A percentile compares a stretch with the other conserved stretches of the same genome.
Conservation (phyloP, 2,113 vertebrate genomes). For the Dryoscopus gambensis region DNA sequence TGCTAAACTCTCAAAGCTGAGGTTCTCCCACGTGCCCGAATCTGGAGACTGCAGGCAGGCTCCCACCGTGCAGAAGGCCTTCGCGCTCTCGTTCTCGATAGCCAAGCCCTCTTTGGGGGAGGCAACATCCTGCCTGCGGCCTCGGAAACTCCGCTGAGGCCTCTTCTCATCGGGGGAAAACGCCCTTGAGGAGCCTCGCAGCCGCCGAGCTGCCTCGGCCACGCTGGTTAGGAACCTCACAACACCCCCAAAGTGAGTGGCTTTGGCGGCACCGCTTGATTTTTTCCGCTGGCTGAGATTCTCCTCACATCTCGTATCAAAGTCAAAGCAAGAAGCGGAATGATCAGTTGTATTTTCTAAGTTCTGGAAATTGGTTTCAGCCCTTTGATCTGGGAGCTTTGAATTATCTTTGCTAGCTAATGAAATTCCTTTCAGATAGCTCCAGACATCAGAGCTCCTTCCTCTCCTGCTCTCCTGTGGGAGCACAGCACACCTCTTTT, state of each 20-base stretch:
- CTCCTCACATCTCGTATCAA: slow-evolving; percentile 75
- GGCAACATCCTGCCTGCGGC: slow-evolving; percentile 27
- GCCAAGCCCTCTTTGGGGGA: slow-evolving; percentile 40
- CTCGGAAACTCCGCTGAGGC: slow-evolving; percentile 56
- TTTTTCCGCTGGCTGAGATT: slow-evolving; percentile 53
- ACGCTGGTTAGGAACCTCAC: slow-evolving; percentile 84
- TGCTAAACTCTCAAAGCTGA: slow-evolving; percentile 40
- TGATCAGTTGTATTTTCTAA: slow-evolving; percentile 72
- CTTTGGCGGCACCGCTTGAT: slow-evolving; percentile 68
- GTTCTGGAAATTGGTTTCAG: slow-evolving; percentile 75
- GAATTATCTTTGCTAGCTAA: slow-evolving; percentile 74
- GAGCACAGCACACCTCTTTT: slow-evolving; percentile 65
- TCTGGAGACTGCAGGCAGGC: slow-evolving; percentile 54
- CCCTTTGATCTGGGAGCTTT: slow-evolving; percentile 74
- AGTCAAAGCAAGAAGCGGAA: slow-evolving; percentile 64
- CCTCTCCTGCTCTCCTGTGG: slow-evolving; percentile 68
- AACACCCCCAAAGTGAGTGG: slow-evolving; percentile 78
- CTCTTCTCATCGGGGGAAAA: slow-evolving; percentile 76
- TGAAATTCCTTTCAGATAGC: slow-evolving; percentile 85
- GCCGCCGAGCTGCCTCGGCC: slow-evolving; percentile 83
- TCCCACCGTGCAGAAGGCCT: slow-evolving; percentile 36
- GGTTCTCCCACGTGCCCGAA: slow-evolving; percentile 53
- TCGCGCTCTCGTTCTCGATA: slow-evolving; percentile 60
- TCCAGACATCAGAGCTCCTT: slow-evolving; percentile 84
- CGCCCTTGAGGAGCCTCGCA: slow-evolving; percentile 77